Conservation (phyloP, 1,140 invertebrate species). For the Aethina tumida region DNA sequence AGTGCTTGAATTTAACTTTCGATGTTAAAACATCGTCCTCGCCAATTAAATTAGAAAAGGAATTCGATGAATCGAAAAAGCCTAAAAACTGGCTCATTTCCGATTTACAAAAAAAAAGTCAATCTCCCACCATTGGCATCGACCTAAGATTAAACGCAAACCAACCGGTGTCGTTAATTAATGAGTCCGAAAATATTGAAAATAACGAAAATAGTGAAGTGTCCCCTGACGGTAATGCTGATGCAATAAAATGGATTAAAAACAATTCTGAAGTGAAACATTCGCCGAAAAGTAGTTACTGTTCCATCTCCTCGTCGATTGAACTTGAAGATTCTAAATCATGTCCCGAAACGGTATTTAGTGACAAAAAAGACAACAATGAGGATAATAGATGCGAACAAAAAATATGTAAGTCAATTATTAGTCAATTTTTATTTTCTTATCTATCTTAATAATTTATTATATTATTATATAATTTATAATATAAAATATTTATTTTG, state of each 20-base stretch:
- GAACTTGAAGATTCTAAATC: conserved; percentile 30
- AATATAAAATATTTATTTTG: not conserved
- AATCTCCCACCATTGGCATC: conserved; percentile 20
- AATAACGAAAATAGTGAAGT: conserved; percentile 7
- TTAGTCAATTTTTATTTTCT: not conserved
- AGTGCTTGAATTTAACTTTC: conserved; percentile 26
- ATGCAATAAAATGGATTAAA: conserved; percentile 10
- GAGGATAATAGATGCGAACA: conserved; percentile 15
- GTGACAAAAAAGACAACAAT: conserved; percentile 22
- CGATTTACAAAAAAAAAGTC: conserved; percentile 27
- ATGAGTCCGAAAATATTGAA: conserved; percentile 5
- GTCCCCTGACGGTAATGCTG: conserved; percentile 2
- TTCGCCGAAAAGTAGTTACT: conserved; percentile 21
- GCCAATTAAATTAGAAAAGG: conserved; percentile 24
- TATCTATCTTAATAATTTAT: not conserved
- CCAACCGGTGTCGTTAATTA: conserved; percentile 5
- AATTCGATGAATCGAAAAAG: conserved; percentile 20
- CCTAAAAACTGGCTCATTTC: conserved; percentile 38
- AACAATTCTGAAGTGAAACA: conserved; percentile 5
- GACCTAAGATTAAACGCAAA: conserved; percentile 24
- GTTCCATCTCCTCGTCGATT: conserved; percentile 21
- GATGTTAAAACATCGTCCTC: conserved; percentile 18
- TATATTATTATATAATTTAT: not conserved
- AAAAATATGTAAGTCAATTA: conserved; percentile 18
- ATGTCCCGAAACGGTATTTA: conserved; percentile 23